These are phyloP conservation scores for Rhea americana DNA, from an alignment of 2,113 vertebrate genomes.

Conservation along the genomic window DNA sequence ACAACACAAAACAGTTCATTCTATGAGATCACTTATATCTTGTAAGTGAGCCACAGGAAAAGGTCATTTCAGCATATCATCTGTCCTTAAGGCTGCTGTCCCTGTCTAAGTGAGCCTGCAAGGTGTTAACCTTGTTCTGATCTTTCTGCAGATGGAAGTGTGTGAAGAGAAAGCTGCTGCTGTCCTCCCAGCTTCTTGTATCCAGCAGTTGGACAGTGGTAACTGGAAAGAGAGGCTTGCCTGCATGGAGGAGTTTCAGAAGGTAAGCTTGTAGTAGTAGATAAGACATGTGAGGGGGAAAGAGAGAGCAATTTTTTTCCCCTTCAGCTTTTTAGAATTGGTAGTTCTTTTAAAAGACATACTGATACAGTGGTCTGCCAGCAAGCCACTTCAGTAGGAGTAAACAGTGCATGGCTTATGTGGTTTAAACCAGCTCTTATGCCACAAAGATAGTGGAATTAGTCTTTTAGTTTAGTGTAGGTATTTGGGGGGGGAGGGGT, in stretches of 20 bases:
- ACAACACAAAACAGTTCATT: fast-evolving
- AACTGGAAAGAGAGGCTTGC: conserved; percentile 98
- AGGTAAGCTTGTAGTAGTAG: conserved; percentile 70
- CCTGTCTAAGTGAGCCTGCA: fast-evolving
- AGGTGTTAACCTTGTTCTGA: neutral
- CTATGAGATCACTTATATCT: neutral
- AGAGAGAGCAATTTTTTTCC: neutral
- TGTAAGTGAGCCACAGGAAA: neutral
- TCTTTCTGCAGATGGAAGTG: conserved; percentile 82
- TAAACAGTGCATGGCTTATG: neutral
- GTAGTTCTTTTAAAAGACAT: neutral
- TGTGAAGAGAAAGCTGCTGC: conserved; percentile 92
- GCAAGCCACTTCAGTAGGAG: neutral
- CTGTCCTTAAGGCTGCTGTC: neutral
- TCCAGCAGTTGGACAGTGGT: conserved; percentile 90
- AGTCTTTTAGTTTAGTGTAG: neutral
- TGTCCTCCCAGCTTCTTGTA: conserved; percentile 90
- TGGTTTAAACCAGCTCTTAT: neutral
- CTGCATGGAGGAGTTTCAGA: conserved; percentile 98
- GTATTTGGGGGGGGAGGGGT: neutral
- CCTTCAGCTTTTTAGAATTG: neutral
- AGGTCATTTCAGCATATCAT: neutral
- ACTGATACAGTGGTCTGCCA: neutral
- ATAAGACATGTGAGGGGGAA: neutral
- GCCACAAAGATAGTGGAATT: neutral